Evolutionary conservation across 2,113 vertebrate species (phyloP).

Genomic region (Lontra canadensis): DNA sequence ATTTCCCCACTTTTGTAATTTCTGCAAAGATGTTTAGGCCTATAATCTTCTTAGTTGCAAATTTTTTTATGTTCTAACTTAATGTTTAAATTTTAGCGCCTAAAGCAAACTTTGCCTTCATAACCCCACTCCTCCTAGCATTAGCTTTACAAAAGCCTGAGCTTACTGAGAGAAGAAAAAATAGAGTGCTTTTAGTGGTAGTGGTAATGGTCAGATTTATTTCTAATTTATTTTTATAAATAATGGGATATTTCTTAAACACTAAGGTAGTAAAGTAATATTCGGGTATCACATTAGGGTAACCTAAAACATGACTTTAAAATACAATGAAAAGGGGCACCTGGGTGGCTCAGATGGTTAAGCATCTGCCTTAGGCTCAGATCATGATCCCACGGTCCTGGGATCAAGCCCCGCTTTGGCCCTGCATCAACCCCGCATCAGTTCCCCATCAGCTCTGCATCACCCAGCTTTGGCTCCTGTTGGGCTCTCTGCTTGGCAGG

Average conservation of each 20-base stretch:
- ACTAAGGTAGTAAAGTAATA: background rate
- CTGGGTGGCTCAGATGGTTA: too few species aligned
- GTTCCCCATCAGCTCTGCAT: too few species aligned
- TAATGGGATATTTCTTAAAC: background rate
- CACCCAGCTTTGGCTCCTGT: too few species aligned
- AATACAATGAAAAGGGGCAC: too few species aligned
- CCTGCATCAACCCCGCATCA: too few species aligned
- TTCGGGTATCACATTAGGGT: background rate
- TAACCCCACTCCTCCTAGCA: background rate
- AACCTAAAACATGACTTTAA: background rate
- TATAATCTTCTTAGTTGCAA: background rate
- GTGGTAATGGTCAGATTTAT: background rate
- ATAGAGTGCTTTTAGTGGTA: background rate
- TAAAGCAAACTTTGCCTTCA: background rate
- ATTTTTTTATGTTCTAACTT: background rate
- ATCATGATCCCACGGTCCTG: too few species aligned
- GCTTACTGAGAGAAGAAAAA: background rate
- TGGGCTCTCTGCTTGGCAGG: too few species aligned
- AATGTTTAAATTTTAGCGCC: background rate
- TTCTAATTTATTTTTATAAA: background rate
- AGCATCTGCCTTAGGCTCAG: too few species aligned
- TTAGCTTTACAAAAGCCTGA: background rate
- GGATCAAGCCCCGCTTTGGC: too few species aligned
- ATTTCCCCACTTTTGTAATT: background rate
- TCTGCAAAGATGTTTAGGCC: background rate